Base-by-base conservation (phyloP, 2,888 invertebrate genomes). In the Lochmaea capreae region DNA sequence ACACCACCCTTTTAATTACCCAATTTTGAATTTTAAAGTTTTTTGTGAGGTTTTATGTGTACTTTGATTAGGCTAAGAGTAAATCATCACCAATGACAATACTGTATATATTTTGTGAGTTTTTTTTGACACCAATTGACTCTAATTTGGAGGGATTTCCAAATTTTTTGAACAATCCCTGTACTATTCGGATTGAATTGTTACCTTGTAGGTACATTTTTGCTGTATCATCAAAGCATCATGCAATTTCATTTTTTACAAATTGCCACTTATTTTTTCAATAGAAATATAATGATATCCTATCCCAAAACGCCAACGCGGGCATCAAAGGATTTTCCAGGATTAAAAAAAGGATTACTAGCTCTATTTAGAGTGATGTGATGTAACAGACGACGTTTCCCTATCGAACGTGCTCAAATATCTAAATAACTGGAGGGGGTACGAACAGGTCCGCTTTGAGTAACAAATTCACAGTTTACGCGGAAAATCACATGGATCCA, bases 381-480 rank as follows among this genome's bases (percentile, higher is more conserved):
- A 66, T 70, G 69, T 69, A 62, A 70, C 46, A 57, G 26, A 65
- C 70, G 58, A 70, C 57, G 52, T 63, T 43, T 70, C 57, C 65
- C 65, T 70, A 70, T 70, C 63, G 65, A 70, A 43, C 70, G 70
- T 70, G 63, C n/a, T 65, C 54, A 62, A 69, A 42, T 63, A 69
- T 49, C 33, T 54, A 22, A 18, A 42, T 49, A 22, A 54, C 18
- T 61, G 63, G 54, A 54, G 63, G 62, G 62, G 22, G 18, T 70
- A 42, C 39, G 43, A 52, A 39, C 59, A 49, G 52, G 52, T 2
- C 52, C 52, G 52, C 16, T 18, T 42, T 22, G 3, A 66, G 52
- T 14, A 57, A 39, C 26, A 58, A 18, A 57, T 12, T 58, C 42
- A 57, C 16, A 39, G 39, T 14, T 42, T 49, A 62, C 11, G 1